Conservation (phyloP, 2,888 invertebrate species). For the Cheiracanthium punctorium region DNA sequence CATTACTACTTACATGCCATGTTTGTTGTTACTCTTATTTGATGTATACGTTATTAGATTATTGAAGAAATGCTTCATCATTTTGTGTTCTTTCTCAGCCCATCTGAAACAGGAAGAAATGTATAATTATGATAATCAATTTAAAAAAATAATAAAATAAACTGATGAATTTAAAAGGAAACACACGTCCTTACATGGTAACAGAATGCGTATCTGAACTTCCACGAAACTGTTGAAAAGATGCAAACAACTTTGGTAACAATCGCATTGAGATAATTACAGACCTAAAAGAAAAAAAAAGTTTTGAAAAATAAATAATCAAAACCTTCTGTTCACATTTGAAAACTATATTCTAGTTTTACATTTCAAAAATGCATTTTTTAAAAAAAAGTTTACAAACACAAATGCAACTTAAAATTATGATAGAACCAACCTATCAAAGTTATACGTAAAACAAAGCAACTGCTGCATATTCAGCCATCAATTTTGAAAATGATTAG, state of each 20-base stretch:
- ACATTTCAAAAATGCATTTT: too few species aligned
- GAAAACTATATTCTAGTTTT: too few species aligned
- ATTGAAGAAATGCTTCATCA: constrained; percentile 94
- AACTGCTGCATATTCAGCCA: too few species aligned
- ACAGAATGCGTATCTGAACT: constrained; percentile 88
- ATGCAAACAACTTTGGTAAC: constrained; percentile 91
- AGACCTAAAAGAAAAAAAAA: constrained; percentile 80
- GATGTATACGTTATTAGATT: constrained; percentile 85
- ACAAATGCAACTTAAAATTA: too few species aligned
- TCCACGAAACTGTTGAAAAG: constrained; percentile 91
- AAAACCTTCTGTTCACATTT: too few species aligned
- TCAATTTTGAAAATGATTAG: too few species aligned
- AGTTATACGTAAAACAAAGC: too few species aligned
- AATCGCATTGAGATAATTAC: constrained; percentile 92
- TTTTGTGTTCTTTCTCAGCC: constrained; percentile 93
- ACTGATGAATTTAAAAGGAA: background rate
- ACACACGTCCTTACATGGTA: constrained; percentile 82
- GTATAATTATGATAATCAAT: too few species aligned
- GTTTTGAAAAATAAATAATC: too few species aligned
- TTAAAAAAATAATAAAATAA: too few species aligned
- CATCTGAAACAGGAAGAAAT: constrained; percentile 78
- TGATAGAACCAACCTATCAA: too few species aligned
- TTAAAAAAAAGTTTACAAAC: too few species aligned
- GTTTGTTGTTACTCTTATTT: constrained; percentile 51
- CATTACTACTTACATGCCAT: constrained; percentile 42